Base-by-base conservation (phyloP, 1,140 invertebrate genomes). In the Capitella teleta region DNA sequence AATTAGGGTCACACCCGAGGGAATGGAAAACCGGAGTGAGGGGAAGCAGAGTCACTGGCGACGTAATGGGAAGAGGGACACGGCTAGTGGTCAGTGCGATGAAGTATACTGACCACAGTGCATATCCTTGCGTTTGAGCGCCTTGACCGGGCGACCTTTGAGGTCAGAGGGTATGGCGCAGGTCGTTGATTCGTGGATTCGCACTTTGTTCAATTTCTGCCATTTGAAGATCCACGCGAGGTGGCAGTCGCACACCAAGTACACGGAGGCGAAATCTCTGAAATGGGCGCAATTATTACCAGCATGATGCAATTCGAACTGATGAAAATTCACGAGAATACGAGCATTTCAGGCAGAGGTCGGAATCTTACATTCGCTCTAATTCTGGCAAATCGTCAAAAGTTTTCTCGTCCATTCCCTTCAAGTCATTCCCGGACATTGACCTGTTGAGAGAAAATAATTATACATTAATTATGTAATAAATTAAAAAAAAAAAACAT, bases 201-300 rank as follows among this genome's bases (percentile, higher is more conserved):
- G 57, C 2, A 89, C 70, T 62, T 84, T 85, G 2, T 84, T 77
- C 14, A 79, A 77, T 54, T 78, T 75, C 0, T 78, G 74, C 84
- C 84, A 88, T 56, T 82, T 80, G 5, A 82, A 77, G 1, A 89
- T 73, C 86, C 86, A 88, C 32, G 82, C 75, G 1, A 89, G 62
- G 32, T 84, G 78, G 63, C 87, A 90, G 61, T 90, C 82, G 66
- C 87, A 91, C 45, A 80, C 78, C 61, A 88, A 74, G 42, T 60
- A 63, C 5, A 60, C 53, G 1, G 68, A 68, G 34, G 58, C 53
- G 47, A 71, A 64, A 41, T 69, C 66, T 40, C 68, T 69, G 58
- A n/a, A n/a, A n/a, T n/a, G n/a, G n/a, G n/a, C n/a, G n/a, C n/a
- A n/a, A n/a, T n/a, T n/a, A n/a, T n/a, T n/a, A n/a, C n/a, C n/a